These are phyloP conservation scores for Acanthosepion lycidas DNA, from an alignment of 2,888 invertebrate genomes.

Conservation along the genomic window DNA sequence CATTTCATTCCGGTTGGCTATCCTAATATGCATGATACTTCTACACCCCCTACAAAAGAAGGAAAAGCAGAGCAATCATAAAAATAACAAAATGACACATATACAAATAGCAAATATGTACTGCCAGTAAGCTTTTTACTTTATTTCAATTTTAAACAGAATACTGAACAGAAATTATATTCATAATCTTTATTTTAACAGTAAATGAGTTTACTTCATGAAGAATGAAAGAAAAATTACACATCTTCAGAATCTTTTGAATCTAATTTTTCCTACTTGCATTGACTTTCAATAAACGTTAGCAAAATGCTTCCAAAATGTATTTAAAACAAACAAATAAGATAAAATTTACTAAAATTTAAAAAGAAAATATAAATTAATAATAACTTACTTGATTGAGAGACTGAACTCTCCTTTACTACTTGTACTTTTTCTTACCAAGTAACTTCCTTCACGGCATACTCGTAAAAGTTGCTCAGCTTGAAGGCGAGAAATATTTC, in stretches of 20 bases:
- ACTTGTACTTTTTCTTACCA: constrained; percentile 94
- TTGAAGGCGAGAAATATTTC: constrained; percentile 90
- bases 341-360: neutral
- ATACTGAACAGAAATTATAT: neutral
- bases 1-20: constrained; percentile 83
- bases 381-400: constrained; percentile 89
- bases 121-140: too few species aligned
- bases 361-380: neutral
- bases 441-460: constrained; percentile 91
- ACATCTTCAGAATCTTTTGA: neutral
- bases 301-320: neutral
- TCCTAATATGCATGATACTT: constrained; percentile 98
- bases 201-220: too few species aligned
- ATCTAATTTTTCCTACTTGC: neutral
- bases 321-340: neutral
- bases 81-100: neutral
- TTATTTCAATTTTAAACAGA: too few species aligned
- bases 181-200: neutral
- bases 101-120: neutral
- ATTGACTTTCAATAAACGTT: neutral
- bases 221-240: neutral
- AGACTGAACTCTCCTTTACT: constrained; percentile 94
- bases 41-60: constrained; percentile 85
- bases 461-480: constrained; percentile 90
- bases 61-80: neutral